Conservation (phyloP, 2,888 invertebrate species). For the Ametastegia equiseti region DNA sequence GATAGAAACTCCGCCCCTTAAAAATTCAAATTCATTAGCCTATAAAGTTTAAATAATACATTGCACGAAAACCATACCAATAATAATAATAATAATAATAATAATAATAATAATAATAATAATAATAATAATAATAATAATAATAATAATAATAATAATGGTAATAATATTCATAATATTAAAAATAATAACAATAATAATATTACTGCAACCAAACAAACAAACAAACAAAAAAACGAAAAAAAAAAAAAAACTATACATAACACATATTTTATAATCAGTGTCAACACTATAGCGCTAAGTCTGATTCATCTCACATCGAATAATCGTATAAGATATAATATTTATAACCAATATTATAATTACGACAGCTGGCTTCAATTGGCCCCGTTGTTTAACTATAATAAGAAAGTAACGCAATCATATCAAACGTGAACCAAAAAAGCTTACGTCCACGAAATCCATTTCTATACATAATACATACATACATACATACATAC, state of each 20-base stretch:
- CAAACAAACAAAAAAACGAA: not conserved
- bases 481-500: too few relatives aligned
- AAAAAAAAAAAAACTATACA: conserved; percentile 49
- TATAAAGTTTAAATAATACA: conserved; percentile 3
- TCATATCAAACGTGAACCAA: conserved; percentile 62
- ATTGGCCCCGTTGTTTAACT: not conserved
- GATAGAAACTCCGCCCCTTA: conserved; percentile 60
- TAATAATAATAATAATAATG: not conserved
- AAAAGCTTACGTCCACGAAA: conserved; percentile 53
- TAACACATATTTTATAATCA: conserved; percentile 62
- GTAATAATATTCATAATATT: not conserved
- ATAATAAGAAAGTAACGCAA: conserved; percentile 61
- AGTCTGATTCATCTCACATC: conserved; percentile 60
- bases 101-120: not conserved
- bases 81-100: not conserved
- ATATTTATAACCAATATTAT: conserved; percentile 11
- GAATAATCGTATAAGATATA: conserved; percentile 51
- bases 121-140: not conserved
- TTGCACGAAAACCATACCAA: conserved; percentile 8
- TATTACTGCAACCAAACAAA: not conserved
- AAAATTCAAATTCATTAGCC: conserved; percentile 25
- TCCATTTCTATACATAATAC: conserved; percentile 49
- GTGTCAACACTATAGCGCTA: conserved; percentile 58
- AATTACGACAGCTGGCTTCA: not conserved
- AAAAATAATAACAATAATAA: not conserved